Percentiles rank a stretch among this genome's conserved stretches.
phyloP scores from a whole-genome alignment of 2,888 invertebrate species.

The Neuroscelio doddi region DNA sequence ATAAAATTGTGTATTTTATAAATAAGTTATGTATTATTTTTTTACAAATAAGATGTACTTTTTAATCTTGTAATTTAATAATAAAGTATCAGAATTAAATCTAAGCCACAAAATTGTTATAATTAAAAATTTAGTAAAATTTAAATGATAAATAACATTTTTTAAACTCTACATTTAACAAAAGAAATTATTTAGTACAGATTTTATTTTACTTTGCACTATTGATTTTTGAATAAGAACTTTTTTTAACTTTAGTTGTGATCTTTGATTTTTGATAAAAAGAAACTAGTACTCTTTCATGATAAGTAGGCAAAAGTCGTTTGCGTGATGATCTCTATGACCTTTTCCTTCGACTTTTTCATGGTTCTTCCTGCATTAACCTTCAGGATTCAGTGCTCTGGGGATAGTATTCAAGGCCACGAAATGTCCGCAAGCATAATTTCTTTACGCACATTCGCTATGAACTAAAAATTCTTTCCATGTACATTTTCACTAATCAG shows the following conservation, averaged over 20 bases:
- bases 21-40: no score
- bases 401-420: not conserved
- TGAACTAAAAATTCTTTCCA: not conserved
- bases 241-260: not conserved
- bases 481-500: not conserved
- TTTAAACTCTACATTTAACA: no score
- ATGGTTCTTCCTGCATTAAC: not conserved
- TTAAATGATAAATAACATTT: no score
- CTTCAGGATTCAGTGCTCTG: not conserved
- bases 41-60: conserved; percentile 25
- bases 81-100: no score
- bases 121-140: no score
- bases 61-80: no score
- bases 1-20: no score
- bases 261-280: not conserved
- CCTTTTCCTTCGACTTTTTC: not conserved
- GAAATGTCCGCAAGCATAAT: not conserved
- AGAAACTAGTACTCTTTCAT: not conserved
- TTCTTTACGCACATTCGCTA: not conserved
- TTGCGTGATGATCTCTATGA: not conserved
- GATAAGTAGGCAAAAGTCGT: not conserved
- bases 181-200: no score
- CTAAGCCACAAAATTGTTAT: no score
- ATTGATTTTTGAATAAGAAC: no score
- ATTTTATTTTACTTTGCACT: no score